Evolutionary conservation across 2,888 invertebrate genomes (phyloP), one percentile per base, ranked within the genome.

Genomic region (Tetrapedia diversipes): DNA sequence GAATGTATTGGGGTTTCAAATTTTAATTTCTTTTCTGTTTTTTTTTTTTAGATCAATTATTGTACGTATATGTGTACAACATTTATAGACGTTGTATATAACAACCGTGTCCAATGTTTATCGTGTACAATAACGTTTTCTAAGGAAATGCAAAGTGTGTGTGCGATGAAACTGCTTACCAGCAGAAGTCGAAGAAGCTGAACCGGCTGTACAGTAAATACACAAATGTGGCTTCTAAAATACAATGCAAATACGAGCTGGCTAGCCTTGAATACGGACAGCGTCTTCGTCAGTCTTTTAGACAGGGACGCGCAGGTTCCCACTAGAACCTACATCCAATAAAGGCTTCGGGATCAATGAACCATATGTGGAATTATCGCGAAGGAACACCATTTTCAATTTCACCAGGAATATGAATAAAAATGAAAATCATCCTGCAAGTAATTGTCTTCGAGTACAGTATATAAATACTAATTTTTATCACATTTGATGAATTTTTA

Each of bases 201-300:
- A 73, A 65, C 67, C 64, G 53, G 66, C 53, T 34, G 47, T 45
- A 49, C 53, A 56, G 49, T 71, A 72, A 79, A 72, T 59, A 60
- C 27, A 41, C 45, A 43, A 60, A 59, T 63, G 72, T 34, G 65
- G 59, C 66, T 82, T 84, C 85, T 85, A 85, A 87, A 88, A 86
- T 79, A 86, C 84, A 86, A 87, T 88, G 83, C 80, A 87, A 88
- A 84, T 86, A 87, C 76, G 68, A 83, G 77, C 80, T 81, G 76
- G 86, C 79, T 85, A 83, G 68, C 86, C 86, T 88, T 86, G 86
- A 79, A 79, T 59, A 34, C 64, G 69, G 59, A 73, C 80, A 57
- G 51, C 49, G 57, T 70, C 78, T 80, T 77, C 70, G 37, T 43
- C 49, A 22, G 22, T 16, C 69, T 77, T 77, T 78, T 69, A 57